Base-by-base conservation (phyloP, 2,113 vertebrate genomes). In the Mixornis gularis region DNA sequence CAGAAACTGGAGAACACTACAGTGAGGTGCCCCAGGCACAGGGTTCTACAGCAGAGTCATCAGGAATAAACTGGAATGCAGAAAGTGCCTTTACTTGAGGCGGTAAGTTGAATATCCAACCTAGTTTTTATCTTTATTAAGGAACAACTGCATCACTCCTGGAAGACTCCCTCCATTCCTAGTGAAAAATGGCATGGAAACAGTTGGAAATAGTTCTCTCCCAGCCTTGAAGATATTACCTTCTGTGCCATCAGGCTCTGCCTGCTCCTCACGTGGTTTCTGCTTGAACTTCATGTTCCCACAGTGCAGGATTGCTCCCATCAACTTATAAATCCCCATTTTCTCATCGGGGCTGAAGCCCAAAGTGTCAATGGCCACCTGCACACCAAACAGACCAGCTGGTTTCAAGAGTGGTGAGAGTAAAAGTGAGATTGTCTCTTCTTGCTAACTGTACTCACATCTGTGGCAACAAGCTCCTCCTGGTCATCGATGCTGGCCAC, bases 241-340 rank as follows among this genome's bases (percentile, higher is more conserved):
- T 97, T 98, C 97, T 0, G 96, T 96, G 87, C 97, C 96, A 3
- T 97, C 97, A 0, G 97, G 97, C 72, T 98, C 98, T 3, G 98
- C 98, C 85, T 98, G 98, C 73, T 98, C 98, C 59, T 98, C 98
- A 4, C 95, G 74, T 69, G 96, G 96, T 58, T 95, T 98, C 95
- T 98, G 97, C 83, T 98, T 98, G 96, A 98, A 98, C 69, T 97
- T 98, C 97, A 98, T 96, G 84, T 97, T 97, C 24, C 98, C 97
- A 0, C 97, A 96, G 62, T 98, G 98, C 97, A 98, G 92, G 60
- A 98, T 96, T 0, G 98, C 96, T 0, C 98, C 98, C 0, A 92
- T 97, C 62, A 98, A 63, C 58, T 98, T 98, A 84, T 98, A 98
- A 68, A 98, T 97, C 13, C 97, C 96, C 38, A 88, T 96, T 96